Conservation (phyloP, 2,888 invertebrate genomes). For the Caenorhabditis auriculariae region DNA sequence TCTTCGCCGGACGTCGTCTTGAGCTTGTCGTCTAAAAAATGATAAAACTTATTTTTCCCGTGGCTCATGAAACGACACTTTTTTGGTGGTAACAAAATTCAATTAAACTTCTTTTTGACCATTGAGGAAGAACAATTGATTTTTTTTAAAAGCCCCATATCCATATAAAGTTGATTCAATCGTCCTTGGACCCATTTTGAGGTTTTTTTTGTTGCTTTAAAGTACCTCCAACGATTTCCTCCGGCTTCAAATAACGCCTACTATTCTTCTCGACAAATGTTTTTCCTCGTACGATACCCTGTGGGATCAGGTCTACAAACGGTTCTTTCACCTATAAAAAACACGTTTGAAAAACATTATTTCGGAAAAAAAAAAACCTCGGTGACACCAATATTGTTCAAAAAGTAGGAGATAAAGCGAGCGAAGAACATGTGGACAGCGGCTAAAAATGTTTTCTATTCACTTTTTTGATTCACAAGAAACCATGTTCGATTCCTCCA, state of each 20-base stretch:
- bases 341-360: not conserved
- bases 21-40: constrained; percentile 1
- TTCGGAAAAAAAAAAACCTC: constrained; percentile 65
- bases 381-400: constrained; percentile 78
- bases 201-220: not conserved
- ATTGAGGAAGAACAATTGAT: too few relatives aligned
- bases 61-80: too few relatives aligned
- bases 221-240: constrained; percentile 63
- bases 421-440: constrained; percentile 94
- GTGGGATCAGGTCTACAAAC: constrained; percentile 84
- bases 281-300: constrained; percentile 65
- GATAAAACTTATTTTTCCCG: not conserved
- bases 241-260: constrained; percentile 76
- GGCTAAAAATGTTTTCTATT: constrained; percentile 69
- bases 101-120: too few relatives aligned
- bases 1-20: constrained; percentile 8
- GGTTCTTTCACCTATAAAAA: constrained; percentile 73
- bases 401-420: constrained; percentile 87
- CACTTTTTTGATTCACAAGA: not conserved
- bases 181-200: too few relatives aligned
- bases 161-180: too few relatives aligned
- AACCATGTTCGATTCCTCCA: constrained; percentile 92
- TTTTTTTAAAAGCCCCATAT: too few relatives aligned
- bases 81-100: too few relatives aligned
- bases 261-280: constrained; percentile 66